Evolutionary conservation across 2,113 vertebrate genomes (phyloP), one percentile per base, ranked within the genome.

Genomic region (Perca schrenkii): DNA sequence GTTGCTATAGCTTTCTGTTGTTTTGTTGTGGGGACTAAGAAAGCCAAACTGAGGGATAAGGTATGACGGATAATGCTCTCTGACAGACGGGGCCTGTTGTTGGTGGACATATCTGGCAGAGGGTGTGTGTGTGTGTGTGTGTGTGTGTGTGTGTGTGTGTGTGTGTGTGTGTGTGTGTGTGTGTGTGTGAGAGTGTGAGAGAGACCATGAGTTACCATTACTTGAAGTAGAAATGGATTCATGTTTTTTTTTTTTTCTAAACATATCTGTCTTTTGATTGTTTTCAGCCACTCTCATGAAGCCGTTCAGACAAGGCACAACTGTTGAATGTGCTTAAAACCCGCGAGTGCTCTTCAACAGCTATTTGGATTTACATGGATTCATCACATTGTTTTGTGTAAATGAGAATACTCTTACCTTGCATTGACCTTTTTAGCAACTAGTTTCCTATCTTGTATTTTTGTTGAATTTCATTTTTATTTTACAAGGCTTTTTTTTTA

Each of bases 1-100:
- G 87, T 93, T 91, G 91, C 93, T 85, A 92, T 92, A 83, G 88
- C 77, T 73, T 80, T 84, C 83, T 83, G 86, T 89, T 92, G 90
- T 94, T 93, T 91, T 92, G 86, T 93, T 92, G 86, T 85, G 85
- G 78, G 82, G 58, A 80, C 62, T 50, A 56, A 80, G 61, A 77
- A 80, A 86, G 88, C 90, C 77, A 87, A 89, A 89, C 61, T 68
- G 43, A 22, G 21, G 88, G 82, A 79, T 84, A 88, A 89, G 77
- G 83, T 80, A 60, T 84, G 87, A 88, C 15, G 90, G 70, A 36
- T 92, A 93, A 92, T 80, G 52, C 62, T 71, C 40, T 66, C 52
- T 91, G 92, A 90, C 92, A 92, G 84, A 91, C 75, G 34, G 31
- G 85, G 87, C 87, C 87, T 88, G 87, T 86, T 87, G 84, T 83